Evolutionary conservation across 1,140 invertebrate genomes (phyloP).

Genomic region (Drosophila pseudoananassae): DNA sequence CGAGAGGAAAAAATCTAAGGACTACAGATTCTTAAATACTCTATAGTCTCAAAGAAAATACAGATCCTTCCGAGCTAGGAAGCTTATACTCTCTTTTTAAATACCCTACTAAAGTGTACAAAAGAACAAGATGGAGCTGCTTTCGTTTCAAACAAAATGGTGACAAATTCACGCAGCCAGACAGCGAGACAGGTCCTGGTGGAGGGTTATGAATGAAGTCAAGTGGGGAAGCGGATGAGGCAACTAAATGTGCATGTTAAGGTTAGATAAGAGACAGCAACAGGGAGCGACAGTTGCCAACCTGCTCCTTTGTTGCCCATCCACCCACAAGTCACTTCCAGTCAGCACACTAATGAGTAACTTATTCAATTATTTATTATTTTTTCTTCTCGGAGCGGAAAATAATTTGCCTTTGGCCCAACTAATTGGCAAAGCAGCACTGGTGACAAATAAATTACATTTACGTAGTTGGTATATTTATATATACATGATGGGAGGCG

Average conservation of each 20-base stretch:
- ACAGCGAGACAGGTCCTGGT: slow-evolving; percentile 1
- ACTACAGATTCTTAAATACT: neutral
- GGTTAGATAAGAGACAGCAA: slow-evolving; percentile 60
- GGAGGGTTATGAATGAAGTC: slow-evolving; percentile 6
- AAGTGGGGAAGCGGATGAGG: slow-evolving; percentile 41
- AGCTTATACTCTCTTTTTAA: neutral
- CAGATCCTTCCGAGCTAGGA: neutral
- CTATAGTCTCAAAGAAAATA: neutral
- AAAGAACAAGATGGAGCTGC: slow-evolving; percentile 25
- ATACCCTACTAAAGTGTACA: neutral
- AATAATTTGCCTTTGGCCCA: slow-evolving; percentile 58
- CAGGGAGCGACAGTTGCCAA: neutral
- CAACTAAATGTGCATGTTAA: slow-evolving; percentile 64
- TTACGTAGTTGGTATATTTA: slow-evolving; percentile 2
- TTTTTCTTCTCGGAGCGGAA: slow-evolving; percentile 45
- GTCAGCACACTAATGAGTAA: slow-evolving; percentile 63
- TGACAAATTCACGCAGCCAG: slow-evolving; percentile 67
- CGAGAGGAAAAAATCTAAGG: slow-evolving; percentile 13
- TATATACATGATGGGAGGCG: slow-evolving; percentile 14
- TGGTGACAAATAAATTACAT: slow-evolving; percentile 56
- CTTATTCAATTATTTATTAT: slow-evolving; percentile 80
- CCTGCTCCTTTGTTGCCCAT: neutral
- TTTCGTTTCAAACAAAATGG: slow-evolving; percentile 51
- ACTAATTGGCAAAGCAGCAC: slow-evolving; percentile 66
- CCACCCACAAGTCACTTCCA: slow-evolving; percentile 15